Evolutionary conservation across 2,113 vertebrate genomes (phyloP).

Genomic region (Mastomys natalensis): DNA sequence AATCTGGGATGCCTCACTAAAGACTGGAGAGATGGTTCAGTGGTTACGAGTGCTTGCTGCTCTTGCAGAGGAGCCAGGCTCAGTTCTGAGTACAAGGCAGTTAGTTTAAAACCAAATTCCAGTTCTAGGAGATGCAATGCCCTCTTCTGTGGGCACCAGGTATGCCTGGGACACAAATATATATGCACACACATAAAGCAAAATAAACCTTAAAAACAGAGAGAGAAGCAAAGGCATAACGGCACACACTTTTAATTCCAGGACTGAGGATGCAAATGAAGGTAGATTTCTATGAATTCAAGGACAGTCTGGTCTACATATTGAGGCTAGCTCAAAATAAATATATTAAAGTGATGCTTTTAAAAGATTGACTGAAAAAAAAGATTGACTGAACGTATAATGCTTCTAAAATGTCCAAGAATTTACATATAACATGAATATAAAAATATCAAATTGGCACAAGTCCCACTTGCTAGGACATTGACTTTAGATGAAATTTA

Average conservation of each 20-base stretch:
- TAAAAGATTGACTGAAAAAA: neutral
- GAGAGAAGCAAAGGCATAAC: neutral
- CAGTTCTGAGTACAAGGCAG: neutral
- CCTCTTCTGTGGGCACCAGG: neutral
- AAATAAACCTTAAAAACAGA: neutral
- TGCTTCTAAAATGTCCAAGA: neutral
- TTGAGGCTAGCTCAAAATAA: neutral
- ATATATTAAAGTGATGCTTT: neutral
- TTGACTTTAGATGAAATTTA: slow-evolving; percentile 66
- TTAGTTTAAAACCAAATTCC: neutral
- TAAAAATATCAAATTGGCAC: slow-evolving; percentile 10
- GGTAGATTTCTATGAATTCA: neutral
- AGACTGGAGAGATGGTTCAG: neutral
- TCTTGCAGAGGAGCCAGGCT: neutral
- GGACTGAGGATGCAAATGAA: neutral
- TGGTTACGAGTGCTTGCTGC: neutral
- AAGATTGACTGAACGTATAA: neutral
- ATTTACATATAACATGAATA: neutral
- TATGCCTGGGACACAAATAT: no score
- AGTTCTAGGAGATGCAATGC: neutral
- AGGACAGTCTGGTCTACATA: neutral
- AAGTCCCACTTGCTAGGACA: slow-evolving; percentile 10
- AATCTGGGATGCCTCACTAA: neutral
- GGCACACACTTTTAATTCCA: no score
- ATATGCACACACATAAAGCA: neutral